Base-by-base conservation (phyloP, 2,797 vertebrate genomes). In the Anguilla megastoma region DNA sequence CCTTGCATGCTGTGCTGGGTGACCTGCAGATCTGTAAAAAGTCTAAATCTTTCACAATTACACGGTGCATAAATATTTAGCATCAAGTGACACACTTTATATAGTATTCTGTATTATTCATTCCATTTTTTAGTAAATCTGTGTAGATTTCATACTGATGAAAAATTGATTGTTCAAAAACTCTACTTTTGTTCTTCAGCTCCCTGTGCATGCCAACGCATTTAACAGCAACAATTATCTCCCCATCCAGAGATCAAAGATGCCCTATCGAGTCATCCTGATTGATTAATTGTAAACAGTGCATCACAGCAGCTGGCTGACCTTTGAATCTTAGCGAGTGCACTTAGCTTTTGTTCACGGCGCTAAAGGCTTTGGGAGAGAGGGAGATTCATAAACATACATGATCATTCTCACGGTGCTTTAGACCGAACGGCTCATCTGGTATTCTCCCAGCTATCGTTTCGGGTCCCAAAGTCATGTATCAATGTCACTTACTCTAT, bases 401-500 rank as follows among this genome's bases (percentile, higher is more conserved):
- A 87, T 90, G 85, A 91, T 91, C 89, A 86, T 86, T 87, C 87
- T 76, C 30, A 16, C 27, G 54, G 50, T 86, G 76, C 50, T 58
- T 69, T 80, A 36, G 71, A 50, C 24, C 54, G 48, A 58, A 41
- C 16, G 36, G 41, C 85, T 88, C 88, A 88, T 88, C 88, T 84
- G 54, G 50, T 76, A 86, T 89, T 76, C 85, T 86, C 76, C 16
- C 16, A 24, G 63, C 60, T 88, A 58, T 50, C 48, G 84, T 89
- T 85, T 82, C 69, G 54, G 52, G 85, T 84, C 88, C 89, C 90
- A 90, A 89, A 89, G 88, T 90, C 90, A 92, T 87, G 88, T 90
- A 91, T 93, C 92, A 93, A 91, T 91, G 91, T 90, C 88, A 89
- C 79, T 89, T 41, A 89, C 48, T 86, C 10, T 27, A 63, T n/a